These are phyloP conservation scores for Psilopsiagon aurifrons DNA, from an alignment of 2,113 vertebrate genomes.

Conservation along the genomic window DNA sequence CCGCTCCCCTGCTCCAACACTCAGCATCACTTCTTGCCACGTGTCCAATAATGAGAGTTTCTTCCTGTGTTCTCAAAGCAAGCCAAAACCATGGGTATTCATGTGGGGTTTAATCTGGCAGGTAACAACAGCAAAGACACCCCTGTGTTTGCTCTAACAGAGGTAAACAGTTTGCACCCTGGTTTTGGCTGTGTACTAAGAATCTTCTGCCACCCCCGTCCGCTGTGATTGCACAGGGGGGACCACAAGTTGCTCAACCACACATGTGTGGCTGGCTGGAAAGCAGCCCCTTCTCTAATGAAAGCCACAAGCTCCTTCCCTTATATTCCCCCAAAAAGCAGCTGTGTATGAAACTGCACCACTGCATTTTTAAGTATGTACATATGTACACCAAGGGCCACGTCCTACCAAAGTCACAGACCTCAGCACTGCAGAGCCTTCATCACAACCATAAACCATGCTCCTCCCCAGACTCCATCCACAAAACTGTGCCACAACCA, in stretches of 20 bases:
- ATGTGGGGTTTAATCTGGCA: neutral
- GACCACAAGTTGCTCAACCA: neutral
- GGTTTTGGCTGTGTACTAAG: neutral
- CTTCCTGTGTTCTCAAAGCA: neutral
- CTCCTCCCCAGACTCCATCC: neutral
- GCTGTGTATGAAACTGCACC: neutral
- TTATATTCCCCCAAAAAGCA: neutral
- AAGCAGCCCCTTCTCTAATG: neutral
- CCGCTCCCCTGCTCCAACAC: neutral
- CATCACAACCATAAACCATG: fast-evolving
- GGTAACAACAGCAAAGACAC: neutral
- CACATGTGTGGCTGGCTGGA: neutral
- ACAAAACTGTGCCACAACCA: neutral
- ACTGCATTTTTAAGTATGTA: fast-evolving
- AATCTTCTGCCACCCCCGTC: neutral
- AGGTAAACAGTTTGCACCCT: neutral
- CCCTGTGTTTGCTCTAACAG: fast-evolving
- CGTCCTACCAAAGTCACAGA: fast-evolving
- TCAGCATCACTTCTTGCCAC: neutral
- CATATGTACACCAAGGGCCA: fast-evolving
- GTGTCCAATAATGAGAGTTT: fast-evolving
- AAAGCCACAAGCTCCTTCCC: neutral
- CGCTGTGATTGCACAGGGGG: fast-evolving
- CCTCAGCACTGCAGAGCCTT: neutral
- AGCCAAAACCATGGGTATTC: neutral